Base-by-base conservation (phyloP, 2,797 vertebrate species). In the Mormyrops attenuatus region DNA sequence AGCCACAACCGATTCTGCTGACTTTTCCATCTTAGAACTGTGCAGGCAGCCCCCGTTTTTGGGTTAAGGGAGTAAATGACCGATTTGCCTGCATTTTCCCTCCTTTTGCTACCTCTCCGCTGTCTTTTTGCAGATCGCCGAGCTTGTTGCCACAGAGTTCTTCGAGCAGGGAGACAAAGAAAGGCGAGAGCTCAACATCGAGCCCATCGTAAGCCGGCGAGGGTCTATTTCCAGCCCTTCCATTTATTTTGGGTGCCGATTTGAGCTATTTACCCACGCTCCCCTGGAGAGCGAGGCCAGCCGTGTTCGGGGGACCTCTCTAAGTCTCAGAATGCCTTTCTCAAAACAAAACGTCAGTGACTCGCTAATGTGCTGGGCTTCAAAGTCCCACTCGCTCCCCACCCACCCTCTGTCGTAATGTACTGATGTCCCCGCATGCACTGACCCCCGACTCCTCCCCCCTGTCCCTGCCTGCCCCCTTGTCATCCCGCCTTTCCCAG, bases 151-250 rank as follows among this genome's bases (percentile, higher is more conserved):
- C 89, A 95, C 97, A 0, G 98, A 99, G 94, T 99, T 99, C 95
- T 99, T 99, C 77, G 98, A 99, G 90, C 98, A 99, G 94, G 98
- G 98, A 69, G 98, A 99, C 93, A 99, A 98, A 91, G 98, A 99
- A 92, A 95, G 98, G 90, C 94, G 90, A 89, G 98, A 99, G 91
- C 97, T 99, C 87, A 98, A 99, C 94, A 97, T 98, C 80, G 98
- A 99, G 90, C 98, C 98, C 44, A 97, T 96, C 0, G 98, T 99
- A 94, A 97, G 98, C 95, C 5, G 5, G 11, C 15, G 5, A n/a
- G 85, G 3, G n/a, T 26, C 26, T 50, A 22, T 8, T 57, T 52
- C 41, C 34, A 30, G 34, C 60, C 2, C 15, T n/a, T 41, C 1
- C 34, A 2, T 80, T 50, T 85, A 47, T 50, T 85, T 85, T 85